These are phyloP conservation scores for Xestia sexstrigata DNA, from an alignment of 2,888 invertebrate genomes.

Conservation along the genomic window DNA sequence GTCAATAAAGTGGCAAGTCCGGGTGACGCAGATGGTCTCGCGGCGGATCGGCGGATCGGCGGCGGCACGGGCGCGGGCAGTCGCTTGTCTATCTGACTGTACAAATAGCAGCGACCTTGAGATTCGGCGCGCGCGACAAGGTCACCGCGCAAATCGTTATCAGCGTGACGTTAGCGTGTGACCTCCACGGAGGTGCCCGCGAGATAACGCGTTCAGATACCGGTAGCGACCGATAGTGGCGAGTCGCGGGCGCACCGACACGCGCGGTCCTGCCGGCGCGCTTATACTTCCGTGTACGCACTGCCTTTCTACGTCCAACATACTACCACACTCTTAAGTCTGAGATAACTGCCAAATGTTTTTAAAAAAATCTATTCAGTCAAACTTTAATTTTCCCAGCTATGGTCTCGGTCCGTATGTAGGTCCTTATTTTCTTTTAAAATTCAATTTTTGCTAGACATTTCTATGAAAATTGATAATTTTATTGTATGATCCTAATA, in stretches of 20 bases:
- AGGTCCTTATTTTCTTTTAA: not conserved
- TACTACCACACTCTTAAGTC: not conserved
- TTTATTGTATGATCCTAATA: not conserved
- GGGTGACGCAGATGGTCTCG: constrained; percentile 80
- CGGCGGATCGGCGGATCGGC: constrained; percentile 69
- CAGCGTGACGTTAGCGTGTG: constrained; percentile 88
- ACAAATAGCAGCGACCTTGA: constrained; percentile 90
- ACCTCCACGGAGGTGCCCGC: constrained; percentile 89
- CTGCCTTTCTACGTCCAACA: constrained; percentile 14
- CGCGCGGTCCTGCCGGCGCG: constrained; percentile 56
- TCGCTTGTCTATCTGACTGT: constrained; percentile 85
- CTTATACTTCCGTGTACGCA: constrained; percentile 65
- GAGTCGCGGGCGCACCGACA: constrained; percentile 70
- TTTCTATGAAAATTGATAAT: not conserved
- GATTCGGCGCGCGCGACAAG: constrained; percentile 90
- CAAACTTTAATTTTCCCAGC: not conserved
- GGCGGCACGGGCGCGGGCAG: constrained; percentile 75
- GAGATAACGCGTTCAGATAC: constrained; percentile 84
- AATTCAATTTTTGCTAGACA: not conserved
- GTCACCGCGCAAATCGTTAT: constrained; percentile 90
- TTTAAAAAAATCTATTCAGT: not conserved
- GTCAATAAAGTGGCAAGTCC: constrained; percentile 83
- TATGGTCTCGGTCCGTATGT: not conserved
- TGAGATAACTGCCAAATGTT: not conserved
- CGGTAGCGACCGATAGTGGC: constrained; percentile 86